A percentile compares a stretch with the other conserved stretches of the same genome.
Conservation (phyloP, 64 coral and sea anemone species). For the Dendrophyllia cribrosa region DNA sequence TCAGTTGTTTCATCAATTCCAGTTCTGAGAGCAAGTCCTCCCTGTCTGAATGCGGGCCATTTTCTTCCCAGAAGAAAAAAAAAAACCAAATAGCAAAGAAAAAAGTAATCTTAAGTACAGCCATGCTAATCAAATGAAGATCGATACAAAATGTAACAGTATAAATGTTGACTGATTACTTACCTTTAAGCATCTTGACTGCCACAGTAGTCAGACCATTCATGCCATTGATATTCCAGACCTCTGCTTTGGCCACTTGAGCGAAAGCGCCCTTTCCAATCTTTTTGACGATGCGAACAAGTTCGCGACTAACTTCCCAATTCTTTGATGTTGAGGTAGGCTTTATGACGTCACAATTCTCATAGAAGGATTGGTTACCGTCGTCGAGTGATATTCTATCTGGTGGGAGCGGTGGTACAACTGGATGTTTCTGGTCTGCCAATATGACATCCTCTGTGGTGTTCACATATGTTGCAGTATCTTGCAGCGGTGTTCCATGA, state of each 20-base stretch:
- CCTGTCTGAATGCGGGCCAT: slow-evolving; percentile 44
- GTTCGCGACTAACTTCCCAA: slow-evolving; percentile 73
- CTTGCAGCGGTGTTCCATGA: too few relatives aligned
- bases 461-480: too few relatives aligned
- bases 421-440: too few relatives aligned
- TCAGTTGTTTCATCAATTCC: slow-evolving; percentile 57
- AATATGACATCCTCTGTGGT: too few relatives aligned
- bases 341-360: neutral
- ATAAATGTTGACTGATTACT: neutral
- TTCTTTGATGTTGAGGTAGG: neutral
- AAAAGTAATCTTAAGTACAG: too few relatives aligned
- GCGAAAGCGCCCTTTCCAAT: slow-evolving; percentile 88
- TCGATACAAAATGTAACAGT: too few relatives aligned
- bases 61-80: slow-evolving; percentile 28
- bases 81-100: neutral
- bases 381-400: neutral
- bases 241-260: slow-evolving; percentile 78
- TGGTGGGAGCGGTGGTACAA: too few relatives aligned
- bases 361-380: neutral
- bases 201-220: slow-evolving; percentile 76
- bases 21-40: slow-evolving; percentile 67
- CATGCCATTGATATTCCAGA: slow-evolving; percentile 8
- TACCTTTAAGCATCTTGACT: slow-evolving; percentile 90
- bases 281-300: slow-evolving; percentile 32
- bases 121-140: too few relatives aligned